Evolutionary conservation across 1,140 invertebrate species (phyloP), one percentile per base, ranked within the genome.

Genomic region (Neodiprion lecontei): DNA sequence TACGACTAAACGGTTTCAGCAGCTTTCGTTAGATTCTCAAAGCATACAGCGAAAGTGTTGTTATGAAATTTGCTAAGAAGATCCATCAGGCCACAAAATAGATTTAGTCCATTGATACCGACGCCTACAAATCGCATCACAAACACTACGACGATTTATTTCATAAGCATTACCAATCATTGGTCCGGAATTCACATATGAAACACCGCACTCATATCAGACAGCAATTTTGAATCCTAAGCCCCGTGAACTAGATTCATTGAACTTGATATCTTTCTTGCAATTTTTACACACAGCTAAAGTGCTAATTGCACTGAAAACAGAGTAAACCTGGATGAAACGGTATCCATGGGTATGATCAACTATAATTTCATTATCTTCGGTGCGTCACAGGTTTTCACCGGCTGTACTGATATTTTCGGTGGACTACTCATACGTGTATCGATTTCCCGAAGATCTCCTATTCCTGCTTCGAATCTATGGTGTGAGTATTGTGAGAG

Each of bases 211-310:
- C 69, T 69, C 66, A 73, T 72, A 77, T 47, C 48, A 71, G 72
- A 73, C 70, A 68, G 48, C 70, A 14, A 77, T 72, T 77, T 75
- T 75, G 65, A 77, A 77, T 73, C 69, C 74, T 73, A 75, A 74
- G 4, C 73, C 73, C 48, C 68, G 53, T 48, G 70, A 67, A 28
- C 76, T 72, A 70, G 70, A 69, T 72, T 75, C 50, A 28, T 53
- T 73, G 69, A 75, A 77, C 68, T 72, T 74, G 1, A 74, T 47
- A n/a, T 72, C 73, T 75, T 72, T 70, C 69, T 70, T 77, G 67
- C 76, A 74, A 72, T 70, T 61, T 47, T 61, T 70, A 50, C 76
- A 77, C 21, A 77, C 21, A 23, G 73, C 7, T 70, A 73, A 68
- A 69, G 70, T 50, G 50, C 65, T 74, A 67, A 75, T 49, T 40